Conservation (phyloP, 2,113 vertebrate species). For the Craseonycteris thonglongyai region DNA sequence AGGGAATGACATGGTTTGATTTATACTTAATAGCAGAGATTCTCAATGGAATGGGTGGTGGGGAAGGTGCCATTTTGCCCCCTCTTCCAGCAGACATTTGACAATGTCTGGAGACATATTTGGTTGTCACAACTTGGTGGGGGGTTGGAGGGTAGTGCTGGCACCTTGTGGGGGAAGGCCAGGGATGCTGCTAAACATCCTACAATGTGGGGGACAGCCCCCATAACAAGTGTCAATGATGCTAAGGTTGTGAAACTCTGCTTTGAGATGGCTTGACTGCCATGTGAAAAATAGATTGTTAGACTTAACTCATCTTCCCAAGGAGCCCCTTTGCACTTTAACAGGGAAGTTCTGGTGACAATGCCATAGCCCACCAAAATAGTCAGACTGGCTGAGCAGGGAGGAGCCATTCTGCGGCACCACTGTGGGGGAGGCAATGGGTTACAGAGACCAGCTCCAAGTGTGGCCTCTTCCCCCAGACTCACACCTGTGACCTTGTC, state of each 20-base stretch:
- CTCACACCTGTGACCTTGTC: not conserved
- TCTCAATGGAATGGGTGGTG: not conserved
- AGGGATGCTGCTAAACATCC: not conserved
- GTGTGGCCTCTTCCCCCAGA: accelerated
- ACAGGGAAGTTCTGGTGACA: not conserved
- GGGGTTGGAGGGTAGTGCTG: too few relatives aligned
- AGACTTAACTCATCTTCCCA: not conserved
- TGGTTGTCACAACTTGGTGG: not conserved
- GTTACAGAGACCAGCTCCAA: not conserved
- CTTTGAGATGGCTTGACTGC: not conserved
- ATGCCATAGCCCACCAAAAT: too few relatives aligned
- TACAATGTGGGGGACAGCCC: too few relatives aligned
- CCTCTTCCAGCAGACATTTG: not conserved
- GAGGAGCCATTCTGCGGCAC: not conserved
- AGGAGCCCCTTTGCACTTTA: not conserved
- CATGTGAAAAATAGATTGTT: not conserved
- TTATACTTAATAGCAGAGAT: not conserved
- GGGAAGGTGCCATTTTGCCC: not conserved
- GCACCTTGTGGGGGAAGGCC: not conserved
- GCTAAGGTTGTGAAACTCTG: not conserved
- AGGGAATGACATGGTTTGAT: not conserved
- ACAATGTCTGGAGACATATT: not conserved
- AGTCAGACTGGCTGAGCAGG: not conserved
- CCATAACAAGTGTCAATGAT: not conserved
- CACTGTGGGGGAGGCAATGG: not conserved